phyloP scores from a whole-genome alignment of 2,113 vertebrate species.

The Procavia capensis region DNA sequence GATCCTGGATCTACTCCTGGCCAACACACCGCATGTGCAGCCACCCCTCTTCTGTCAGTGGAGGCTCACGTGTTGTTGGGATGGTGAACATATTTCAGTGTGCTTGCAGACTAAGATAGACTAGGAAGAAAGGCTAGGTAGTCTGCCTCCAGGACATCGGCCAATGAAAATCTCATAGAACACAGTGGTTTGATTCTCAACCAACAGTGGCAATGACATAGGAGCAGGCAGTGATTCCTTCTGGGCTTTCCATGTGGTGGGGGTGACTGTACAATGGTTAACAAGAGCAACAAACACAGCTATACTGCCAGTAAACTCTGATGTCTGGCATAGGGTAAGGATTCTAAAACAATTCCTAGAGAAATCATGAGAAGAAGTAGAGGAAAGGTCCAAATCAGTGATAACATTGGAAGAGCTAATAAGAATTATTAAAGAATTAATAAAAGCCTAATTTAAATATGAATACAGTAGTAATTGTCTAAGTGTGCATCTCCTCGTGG shows the following conservation, averaged over 20 bases:
- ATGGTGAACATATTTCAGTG: neutral
- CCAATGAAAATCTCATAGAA: neutral
- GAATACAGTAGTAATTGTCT: neutral
- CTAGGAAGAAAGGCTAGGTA: neutral
- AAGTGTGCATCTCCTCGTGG: neutral
- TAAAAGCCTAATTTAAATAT: conserved; percentile 10
- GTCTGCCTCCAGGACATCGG: neutral
- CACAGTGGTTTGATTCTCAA: neutral
- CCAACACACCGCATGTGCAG: neutral
- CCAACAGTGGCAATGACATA: no score
- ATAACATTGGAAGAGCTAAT: neutral
- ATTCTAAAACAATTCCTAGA: neutral
- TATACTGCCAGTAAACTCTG: neutral
- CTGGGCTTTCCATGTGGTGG: neutral
- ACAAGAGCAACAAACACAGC: neutral
- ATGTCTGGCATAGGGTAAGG: neutral
- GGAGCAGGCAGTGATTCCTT: neutral
- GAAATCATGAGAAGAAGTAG: neutral
- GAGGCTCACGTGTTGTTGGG: neutral
- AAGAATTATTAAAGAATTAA: neutral
- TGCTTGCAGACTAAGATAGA: neutral
- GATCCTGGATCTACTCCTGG: neutral
- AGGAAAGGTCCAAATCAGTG: neutral
- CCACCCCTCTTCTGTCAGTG: neutral
- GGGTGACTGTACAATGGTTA: neutral